Percentiles rank a stretch among this genome's conserved stretches.
Conservation (phyloP, 2,888 invertebrate genomes). For the Drosophila anomalata region DNA sequence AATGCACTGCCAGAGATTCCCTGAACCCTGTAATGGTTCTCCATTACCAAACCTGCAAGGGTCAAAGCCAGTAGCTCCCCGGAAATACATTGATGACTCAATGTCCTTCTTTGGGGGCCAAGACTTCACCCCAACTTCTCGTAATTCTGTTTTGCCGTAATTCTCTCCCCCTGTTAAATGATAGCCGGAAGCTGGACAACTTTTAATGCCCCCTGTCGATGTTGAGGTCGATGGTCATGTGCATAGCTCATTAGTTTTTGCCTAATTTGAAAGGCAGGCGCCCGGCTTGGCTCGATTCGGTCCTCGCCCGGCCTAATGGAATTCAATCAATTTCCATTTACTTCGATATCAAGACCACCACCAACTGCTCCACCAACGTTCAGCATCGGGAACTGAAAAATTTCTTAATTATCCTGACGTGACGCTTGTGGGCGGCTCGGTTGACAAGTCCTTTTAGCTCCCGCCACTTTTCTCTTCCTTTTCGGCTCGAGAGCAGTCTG, state of each 20-base stretch:
- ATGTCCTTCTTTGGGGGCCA: conserved; percentile 20
- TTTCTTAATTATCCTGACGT: conserved; percentile 77
- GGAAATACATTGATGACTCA: conserved; percentile 17
- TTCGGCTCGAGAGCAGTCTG: conserved; percentile 30
- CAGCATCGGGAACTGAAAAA: conserved; percentile 67
- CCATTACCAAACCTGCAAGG: conserved; percentile 24
- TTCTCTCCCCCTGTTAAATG: conserved; percentile 27
- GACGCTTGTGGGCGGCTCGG: conserved; percentile 44
- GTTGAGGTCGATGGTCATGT: conserved; percentile 54
- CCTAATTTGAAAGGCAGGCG: conserved; percentile 71
- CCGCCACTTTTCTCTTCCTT: conserved; percentile 25
- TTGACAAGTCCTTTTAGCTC: conserved; percentile 55
- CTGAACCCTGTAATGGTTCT: conserved; percentile 23
- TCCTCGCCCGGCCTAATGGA: conserved; percentile 64
- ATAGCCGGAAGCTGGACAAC: conserved; percentile 40
- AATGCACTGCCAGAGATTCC: background rate
- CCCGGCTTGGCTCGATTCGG: conserved; percentile 3
- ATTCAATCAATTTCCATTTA: conserved; percentile 82
- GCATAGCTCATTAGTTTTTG: conserved; percentile 74
- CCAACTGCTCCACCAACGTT: conserved; percentile 46
- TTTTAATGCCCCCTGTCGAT: conserved; percentile 48
- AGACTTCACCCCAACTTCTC: background rate
- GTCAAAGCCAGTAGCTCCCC: conserved; percentile 4
- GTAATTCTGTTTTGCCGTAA: conserved; percentile 18
- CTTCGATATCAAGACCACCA: conserved; percentile 74